Evolutionary conservation across 2,797 vertebrate species (phyloP), one percentile per base, ranked within the genome.

Genomic region (Eulemur albifrons): DNA sequence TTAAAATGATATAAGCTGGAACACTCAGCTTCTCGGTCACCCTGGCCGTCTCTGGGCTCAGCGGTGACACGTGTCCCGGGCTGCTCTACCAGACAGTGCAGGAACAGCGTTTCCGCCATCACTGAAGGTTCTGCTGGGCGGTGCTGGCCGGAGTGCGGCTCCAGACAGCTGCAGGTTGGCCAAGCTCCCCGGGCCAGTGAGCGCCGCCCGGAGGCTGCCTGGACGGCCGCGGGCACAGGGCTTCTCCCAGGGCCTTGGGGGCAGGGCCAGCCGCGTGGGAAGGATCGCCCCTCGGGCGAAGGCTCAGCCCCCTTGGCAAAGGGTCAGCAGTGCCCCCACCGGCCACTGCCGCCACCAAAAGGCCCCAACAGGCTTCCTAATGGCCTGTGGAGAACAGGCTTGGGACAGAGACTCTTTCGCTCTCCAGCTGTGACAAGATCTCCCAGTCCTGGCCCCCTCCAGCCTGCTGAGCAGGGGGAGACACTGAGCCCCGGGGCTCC

Each of bases 21-120:
- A 27, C 21, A 17, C 18, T 69, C 21, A 7, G 35, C 14, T 9
- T n/a, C 54, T 79, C 1, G 2, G 70, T 38, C n/a, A 59, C 92
- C 32, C 9, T 15, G 8, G 40, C 80, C 30, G 11, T 11, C 15
- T 45, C 69, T 63, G 65, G 15, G 1, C 35, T 80, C 48, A 4
- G 0, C 0, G 5, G 54, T 45, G 15, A 1, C 30, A 0, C 0
- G n/a, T 0, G 59, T 40, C 10, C 32, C 1, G 0, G 52, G 79
- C 45, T 35, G 0, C 20, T 0, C 30, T 0, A 0, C 4, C 0
- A 0, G 25, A 3, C 3, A 0, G 67, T 2, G 0, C 25, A 8
- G 32, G 7, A 1, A 21, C 0, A 18, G 7, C 4, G 1, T 3
- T 1, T 0, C 6, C 10, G 0, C 4, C 2, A 1, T 3, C 0